These are phyloP conservation scores for Ametastegia equiseti DNA, from an alignment of 2,888 invertebrate genomes.

Conservation along the genomic window DNA sequence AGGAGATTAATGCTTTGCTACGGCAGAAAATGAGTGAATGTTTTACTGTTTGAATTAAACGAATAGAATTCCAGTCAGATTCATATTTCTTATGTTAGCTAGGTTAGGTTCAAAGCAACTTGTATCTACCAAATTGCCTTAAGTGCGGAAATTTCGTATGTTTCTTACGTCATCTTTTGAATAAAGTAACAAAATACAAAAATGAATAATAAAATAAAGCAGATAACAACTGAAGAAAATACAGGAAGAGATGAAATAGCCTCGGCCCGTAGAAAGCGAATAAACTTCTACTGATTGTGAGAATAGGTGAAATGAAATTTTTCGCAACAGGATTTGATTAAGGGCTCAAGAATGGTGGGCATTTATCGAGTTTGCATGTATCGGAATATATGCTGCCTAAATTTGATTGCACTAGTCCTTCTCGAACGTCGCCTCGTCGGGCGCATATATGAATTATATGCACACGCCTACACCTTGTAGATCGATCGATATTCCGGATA, in stretches of 20 bases:
- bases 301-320: neutral
- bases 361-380: neutral
- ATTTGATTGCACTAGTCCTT: constrained; percentile 10
- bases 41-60: too few relatives aligned
- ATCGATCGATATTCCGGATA: constrained; percentile 41
- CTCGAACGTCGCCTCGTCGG: neutral
- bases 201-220: neutral
- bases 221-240: neutral
- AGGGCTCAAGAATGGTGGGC: neutral
- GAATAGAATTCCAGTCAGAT: too few relatives aligned
- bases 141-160: constrained; percentile 8
- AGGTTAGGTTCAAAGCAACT: too few relatives aligned
- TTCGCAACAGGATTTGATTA: neutral
- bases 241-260: neutral
- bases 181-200: neutral
- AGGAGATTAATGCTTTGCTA: too few relatives aligned
- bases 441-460: constrained; percentile 17
- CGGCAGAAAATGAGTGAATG: too few relatives aligned
- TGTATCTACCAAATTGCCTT: too few relatives aligned
- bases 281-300: neutral
- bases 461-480: neutral
- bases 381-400: neutral
- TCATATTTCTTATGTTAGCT: too few relatives aligned
- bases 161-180: neutral
- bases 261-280: neutral